Conservation (phyloP, 2,113 vertebrate species). For the Archilochus colubris region DNA sequence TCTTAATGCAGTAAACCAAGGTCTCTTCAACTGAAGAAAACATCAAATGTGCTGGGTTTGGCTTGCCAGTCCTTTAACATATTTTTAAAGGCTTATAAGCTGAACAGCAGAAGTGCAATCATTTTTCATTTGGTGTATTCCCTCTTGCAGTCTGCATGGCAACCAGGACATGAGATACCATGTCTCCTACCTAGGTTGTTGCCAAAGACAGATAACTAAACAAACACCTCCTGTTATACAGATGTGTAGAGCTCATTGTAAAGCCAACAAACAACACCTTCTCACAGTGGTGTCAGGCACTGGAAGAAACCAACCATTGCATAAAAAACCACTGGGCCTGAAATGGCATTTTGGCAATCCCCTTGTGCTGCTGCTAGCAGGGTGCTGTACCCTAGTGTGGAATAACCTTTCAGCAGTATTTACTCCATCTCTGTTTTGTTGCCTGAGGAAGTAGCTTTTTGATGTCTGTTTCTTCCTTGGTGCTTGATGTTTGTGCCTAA, state of each 20-base stretch:
- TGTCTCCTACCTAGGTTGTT: background rate
- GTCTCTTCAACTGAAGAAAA: background rate
- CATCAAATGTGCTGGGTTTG: background rate
- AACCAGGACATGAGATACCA: background rate
- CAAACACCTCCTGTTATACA: background rate
- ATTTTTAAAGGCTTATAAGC: background rate
- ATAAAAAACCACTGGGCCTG: background rate
- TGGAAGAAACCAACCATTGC: background rate
- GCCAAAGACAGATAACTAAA: background rate
- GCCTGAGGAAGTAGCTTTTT: background rate
- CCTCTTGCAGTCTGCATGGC: background rate
- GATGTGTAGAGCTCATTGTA: background rate
- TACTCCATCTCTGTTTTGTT: background rate
- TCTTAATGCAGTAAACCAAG: background rate
- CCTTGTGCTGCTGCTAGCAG: background rate
- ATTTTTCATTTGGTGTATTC: background rate
- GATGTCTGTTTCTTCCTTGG: background rate
- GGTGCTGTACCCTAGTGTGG: background rate
- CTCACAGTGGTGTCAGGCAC: background rate
- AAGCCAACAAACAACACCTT: background rate
- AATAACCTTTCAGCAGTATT: background rate
- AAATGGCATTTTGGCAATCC: background rate
- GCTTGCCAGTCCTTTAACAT: background rate
- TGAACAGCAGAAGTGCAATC: background rate
- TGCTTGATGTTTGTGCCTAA: background rate